Conservation (phyloP, 1,140 invertebrate species). For the Pachyrhynchus sulphureomaculatus region DNA sequence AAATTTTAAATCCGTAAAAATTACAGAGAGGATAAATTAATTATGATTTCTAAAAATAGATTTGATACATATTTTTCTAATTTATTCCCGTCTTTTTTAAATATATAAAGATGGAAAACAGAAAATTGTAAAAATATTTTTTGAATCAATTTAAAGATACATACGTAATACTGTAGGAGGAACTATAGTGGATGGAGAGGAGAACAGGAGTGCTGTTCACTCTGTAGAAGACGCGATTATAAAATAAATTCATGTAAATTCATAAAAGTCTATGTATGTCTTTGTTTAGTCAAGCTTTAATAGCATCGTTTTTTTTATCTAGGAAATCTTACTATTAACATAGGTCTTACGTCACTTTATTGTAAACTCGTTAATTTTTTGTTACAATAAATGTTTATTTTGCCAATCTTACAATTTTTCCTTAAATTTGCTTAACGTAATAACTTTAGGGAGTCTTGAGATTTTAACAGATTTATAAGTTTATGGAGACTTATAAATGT, state of each 20-base stretch:
- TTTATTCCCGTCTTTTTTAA: too few species aligned
- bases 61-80: too few species aligned
- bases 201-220: neutral
- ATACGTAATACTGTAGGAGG: too few species aligned
- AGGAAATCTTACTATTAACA: slow-evolving; percentile 1
- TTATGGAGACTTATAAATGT: too few species aligned
- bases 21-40: neutral
- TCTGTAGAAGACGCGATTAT: neutral
- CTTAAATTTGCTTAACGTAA: too few species aligned
- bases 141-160: neutral
- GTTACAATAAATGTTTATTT: neutral
- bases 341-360: neutral
- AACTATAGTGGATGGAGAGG: too few species aligned
- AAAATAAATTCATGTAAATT: neutral
- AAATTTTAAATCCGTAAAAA: slow-evolving; percentile 13
- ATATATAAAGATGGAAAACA: too few species aligned
- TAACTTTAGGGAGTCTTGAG: too few species aligned
- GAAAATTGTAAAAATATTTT: neutral
- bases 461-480: too few species aligned
- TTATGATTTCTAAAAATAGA: too few species aligned
- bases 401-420: neutral
- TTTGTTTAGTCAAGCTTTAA: neutral
- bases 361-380: neutral
- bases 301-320: neutral
- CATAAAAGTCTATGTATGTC: neutral